Conservation (phyloP, 2,888 invertebrate genomes). For the Dasysyrphus tricinctus region DNA sequence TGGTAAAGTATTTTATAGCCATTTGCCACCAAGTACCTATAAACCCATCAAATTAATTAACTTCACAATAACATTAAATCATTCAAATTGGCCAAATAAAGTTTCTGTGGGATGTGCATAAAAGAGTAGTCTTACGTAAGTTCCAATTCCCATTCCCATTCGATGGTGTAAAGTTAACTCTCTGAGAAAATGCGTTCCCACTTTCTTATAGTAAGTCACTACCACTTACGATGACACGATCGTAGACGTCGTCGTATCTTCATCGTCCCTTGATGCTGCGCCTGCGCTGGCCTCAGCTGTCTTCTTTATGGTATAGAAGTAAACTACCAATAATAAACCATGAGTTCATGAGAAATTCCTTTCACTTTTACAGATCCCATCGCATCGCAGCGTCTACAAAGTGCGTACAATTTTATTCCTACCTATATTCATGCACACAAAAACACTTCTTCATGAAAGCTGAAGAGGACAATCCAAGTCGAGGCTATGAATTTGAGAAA, state of each 20-base stretch:
- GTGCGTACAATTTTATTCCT: conserved; percentile 51
- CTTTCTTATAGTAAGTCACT: conserved; percentile 55
- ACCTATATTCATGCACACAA: background rate
- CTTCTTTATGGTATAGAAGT: conserved; percentile 3
- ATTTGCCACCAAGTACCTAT: conserved; percentile 20
- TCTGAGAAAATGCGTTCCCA: conserved; percentile 68
- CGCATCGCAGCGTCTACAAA: conserved; percentile 41
- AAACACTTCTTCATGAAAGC: conserved; percentile 1
- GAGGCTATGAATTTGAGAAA: conserved; percentile 35
- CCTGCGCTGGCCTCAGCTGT: background rate
- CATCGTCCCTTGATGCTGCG: background rate
- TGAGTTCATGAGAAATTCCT: conserved; percentile 72
- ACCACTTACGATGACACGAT: conserved; percentile 17
- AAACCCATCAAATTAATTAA: conserved; percentile 59
- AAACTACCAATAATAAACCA: conserved; percentile 41
- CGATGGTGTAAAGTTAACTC: conserved; percentile 27
- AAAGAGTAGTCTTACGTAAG: conserved; percentile 52
- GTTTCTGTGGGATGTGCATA: conserved; percentile 38
- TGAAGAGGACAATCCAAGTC: conserved; percentile 22
- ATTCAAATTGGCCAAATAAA: conserved; percentile 63
- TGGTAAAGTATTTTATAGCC: background rate
- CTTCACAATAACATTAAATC: conserved; percentile 61
- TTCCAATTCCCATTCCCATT: conserved; percentile 27
- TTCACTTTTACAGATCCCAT: conserved; percentile 68
- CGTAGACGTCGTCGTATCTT: conserved; percentile 2